Conservation (phyloP, 2,888 invertebrate genomes). For the Drosophila putrida region DNA sequence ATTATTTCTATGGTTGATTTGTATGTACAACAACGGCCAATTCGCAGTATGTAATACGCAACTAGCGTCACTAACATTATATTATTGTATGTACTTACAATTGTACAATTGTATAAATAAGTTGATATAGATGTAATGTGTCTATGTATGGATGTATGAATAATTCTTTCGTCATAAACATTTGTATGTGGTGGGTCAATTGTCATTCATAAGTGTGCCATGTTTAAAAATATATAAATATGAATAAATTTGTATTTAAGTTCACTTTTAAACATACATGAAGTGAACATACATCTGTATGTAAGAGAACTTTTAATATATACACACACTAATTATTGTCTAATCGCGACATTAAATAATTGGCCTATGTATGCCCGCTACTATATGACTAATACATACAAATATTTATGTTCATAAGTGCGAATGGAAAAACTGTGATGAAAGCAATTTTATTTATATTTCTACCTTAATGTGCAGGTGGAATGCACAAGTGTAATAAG, state of each 20-base stretch:
- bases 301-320: background rate
- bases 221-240: constrained; percentile 8
- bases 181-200: constrained; percentile 2
- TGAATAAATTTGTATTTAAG: constrained; percentile 10
- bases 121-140: constrained; percentile 9
- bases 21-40: background rate
- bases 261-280: background rate
- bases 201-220: constrained; percentile 15
- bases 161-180: constrained; percentile 26
- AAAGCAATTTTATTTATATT: background rate
- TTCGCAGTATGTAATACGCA: constrained; percentile 7
- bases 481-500: background rate
- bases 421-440: background rate
- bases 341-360: constrained; percentile 12
- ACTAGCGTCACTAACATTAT: constrained; percentile 10
- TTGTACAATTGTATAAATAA: constrained; percentile 13
- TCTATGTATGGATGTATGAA: constrained; percentile 1
- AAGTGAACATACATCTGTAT: constrained; percentile 1
- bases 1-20: constrained; percentile 8
- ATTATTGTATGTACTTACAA: constrained; percentile 15
- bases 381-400: constrained; percentile 14
- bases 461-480: background rate
- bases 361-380: constrained; percentile 11
- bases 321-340: constrained; percentile 5
- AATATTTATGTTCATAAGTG: background rate